Percentiles rank a stretch among this genome's conserved stretches.
Conservation (phyloP, 2,113 vertebrate genomes). For the Plecotus auritus region DNA sequence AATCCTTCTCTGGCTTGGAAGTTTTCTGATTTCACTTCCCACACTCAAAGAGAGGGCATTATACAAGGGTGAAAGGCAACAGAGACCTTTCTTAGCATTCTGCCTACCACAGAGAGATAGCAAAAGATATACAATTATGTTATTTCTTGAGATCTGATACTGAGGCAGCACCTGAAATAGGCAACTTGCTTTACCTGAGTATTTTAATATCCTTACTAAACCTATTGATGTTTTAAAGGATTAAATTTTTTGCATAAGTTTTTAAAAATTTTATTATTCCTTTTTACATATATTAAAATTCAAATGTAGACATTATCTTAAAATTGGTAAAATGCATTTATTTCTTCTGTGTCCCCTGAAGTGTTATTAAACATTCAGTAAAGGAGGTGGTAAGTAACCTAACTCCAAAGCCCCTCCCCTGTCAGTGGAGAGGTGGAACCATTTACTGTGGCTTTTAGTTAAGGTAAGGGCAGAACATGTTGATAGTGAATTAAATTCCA, state of each 20-base stretch:
- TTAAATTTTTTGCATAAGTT: not conserved
- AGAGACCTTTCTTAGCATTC: not conserved
- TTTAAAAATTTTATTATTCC: not conserved
- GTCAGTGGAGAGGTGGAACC: not conserved
- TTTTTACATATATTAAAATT: constrained; percentile 4
- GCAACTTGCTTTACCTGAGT: not conserved
- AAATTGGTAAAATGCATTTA: constrained; percentile 13
- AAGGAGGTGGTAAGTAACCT: not conserved
- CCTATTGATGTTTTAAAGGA: not conserved
- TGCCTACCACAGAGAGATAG: not conserved
- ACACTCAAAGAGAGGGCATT: not conserved
- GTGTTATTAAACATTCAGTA: not conserved
- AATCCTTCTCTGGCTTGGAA: not conserved
- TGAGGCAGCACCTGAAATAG: not conserved
- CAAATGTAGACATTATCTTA: constrained; percentile 2
- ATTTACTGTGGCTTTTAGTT: not conserved
- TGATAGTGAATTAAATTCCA: not conserved
- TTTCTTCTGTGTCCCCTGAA: not conserved
- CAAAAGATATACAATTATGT: not conserved
- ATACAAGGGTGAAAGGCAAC: not conserved
- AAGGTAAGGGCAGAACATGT: not conserved
- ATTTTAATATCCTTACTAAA: not conserved
- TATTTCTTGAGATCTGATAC: not conserved
- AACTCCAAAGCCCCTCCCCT: not conserved
- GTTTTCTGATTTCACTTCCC: not conserved